phyloP scores from a whole-genome alignment of 2,113 vertebrate species.

The Oncorhynchus keta region DNA sequence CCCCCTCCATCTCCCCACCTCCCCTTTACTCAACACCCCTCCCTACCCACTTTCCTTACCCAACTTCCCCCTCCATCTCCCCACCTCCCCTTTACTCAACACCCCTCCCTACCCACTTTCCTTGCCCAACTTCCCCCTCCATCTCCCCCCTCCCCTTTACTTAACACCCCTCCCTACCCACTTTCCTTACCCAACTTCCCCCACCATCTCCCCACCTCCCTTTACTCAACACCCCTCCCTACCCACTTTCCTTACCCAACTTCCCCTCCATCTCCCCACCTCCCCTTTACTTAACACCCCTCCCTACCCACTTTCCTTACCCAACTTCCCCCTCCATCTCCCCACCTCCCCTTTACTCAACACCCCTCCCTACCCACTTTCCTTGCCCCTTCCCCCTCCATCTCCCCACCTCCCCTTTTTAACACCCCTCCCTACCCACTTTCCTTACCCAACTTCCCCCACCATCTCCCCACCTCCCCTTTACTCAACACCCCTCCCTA shows the following conservation, averaged over 20 bases:
- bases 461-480: no score
- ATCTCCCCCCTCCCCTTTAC: no score
- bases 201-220: no score
- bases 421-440: background rate
- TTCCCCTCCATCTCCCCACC: background rate
- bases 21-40: background rate
- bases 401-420: no score
- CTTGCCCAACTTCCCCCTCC: background rate
- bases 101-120: background rate
- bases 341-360: no score
- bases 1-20: background rate
- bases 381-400: background rate
- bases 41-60: background rate
- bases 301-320: background rate
- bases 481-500: background rate
- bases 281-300: background rate
- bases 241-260: background rate
- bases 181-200: background rate
- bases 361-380: background rate
- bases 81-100: no score
- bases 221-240: background rate
- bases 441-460: background rate
- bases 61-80: background rate
- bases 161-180: background rate
- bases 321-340: background rate